Evolutionary conservation across 2,888 invertebrate species (phyloP).

Genomic region (Agrenia bidenticulata): DNA sequence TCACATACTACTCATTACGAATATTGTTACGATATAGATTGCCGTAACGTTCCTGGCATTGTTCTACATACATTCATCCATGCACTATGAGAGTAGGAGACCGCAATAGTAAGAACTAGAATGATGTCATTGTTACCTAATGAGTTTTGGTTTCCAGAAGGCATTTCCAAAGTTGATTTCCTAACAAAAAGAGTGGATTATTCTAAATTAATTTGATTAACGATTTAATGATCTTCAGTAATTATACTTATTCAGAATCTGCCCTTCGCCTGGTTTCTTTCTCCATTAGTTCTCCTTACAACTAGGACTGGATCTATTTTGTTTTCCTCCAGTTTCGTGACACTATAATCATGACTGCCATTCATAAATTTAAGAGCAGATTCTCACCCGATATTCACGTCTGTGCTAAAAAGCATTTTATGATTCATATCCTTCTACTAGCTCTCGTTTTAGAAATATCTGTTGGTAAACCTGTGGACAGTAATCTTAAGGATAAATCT

Average conservation of each 20-base stretch:
- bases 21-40: too few species aligned
- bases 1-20: too few species aligned
- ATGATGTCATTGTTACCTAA: too few species aligned
- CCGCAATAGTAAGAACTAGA: too few species aligned
- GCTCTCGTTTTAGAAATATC: slow-evolving; percentile 8
- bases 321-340: background rate
- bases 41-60: too few species aligned
- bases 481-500: background rate
- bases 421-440: background rate
- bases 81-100: too few species aligned
- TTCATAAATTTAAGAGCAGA: background rate
- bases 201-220: too few species aligned
- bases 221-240: slow-evolving; percentile 6
- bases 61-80: too few species aligned
- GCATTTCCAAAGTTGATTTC: too few species aligned
- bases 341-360: background rate
- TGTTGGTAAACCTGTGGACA: background rate
- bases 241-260: slow-evolving; percentile 12
- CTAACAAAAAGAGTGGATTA: too few species aligned
- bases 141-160: too few species aligned
- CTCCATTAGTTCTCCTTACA: background rate
- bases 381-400: background rate
- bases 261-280: slow-evolving; percentile 16
- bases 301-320: background rate
- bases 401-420: background rate